These are phyloP conservation scores for Bombus confusus DNA, from an alignment of 1,140 invertebrate species.

Conservation along the genomic window DNA sequence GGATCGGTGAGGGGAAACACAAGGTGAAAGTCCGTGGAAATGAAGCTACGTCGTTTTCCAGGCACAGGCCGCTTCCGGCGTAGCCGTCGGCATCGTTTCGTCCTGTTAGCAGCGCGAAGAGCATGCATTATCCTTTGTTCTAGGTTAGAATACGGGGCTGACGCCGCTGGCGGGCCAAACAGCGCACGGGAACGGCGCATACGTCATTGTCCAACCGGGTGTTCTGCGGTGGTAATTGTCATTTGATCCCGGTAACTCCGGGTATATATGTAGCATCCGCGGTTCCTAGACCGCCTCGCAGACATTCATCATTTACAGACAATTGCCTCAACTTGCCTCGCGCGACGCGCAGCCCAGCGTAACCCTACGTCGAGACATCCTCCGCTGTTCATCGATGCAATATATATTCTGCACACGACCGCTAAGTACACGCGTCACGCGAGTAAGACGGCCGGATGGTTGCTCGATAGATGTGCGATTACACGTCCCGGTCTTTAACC, in stretches of 20 bases:
- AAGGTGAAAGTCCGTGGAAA: too few relatives aligned
- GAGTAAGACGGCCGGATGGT: constrained; percentile 33
- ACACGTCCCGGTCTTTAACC: neutral
- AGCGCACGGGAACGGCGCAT: constrained; percentile 65
- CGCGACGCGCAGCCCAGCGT: constrained; percentile 50
- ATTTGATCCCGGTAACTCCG: constrained; percentile 75
- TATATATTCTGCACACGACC: constrained; percentile 61
- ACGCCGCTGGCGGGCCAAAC: constrained; percentile 44
- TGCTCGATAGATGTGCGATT: neutral
- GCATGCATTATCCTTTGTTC: constrained; percentile 72
- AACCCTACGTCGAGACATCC: constrained; percentile 54
- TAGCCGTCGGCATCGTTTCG: neutral
- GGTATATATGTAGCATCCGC: constrained; percentile 62
- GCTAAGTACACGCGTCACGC: constrained; percentile 30
- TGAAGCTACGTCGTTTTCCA: too few relatives aligned
- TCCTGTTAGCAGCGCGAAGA: constrained; percentile 46
- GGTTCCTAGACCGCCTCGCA: constrained; percentile 61
- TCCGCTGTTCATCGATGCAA: constrained; percentile 57
- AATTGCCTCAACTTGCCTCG: constrained; percentile 75
- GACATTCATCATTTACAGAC: constrained; percentile 79
- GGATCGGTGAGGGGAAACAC: too few relatives aligned
- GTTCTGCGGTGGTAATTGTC: constrained; percentile 77
- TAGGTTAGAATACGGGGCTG: constrained; percentile 59
- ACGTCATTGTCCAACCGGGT: constrained; percentile 75
- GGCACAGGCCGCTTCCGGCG: neutral